These are phyloP conservation scores for Neria commutata DNA, from an alignment of 2,888 invertebrate genomes.

Conservation along the genomic window DNA sequence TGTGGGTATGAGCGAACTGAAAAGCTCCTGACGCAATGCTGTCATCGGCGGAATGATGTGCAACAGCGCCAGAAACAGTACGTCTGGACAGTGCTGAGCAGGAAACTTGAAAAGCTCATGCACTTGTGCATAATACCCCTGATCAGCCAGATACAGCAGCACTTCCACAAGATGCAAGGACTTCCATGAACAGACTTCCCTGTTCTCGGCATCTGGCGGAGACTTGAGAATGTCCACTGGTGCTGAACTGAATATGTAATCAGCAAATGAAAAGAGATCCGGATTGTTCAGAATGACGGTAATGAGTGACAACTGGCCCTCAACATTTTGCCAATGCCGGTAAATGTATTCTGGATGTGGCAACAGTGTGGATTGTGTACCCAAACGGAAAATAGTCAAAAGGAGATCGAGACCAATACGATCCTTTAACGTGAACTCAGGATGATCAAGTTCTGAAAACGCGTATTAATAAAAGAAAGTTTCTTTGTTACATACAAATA, in stretches of 20 bases:
- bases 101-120: slow-evolving; percentile 89
- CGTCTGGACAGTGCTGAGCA: slow-evolving; percentile 91
- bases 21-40: slow-evolving; percentile 81
- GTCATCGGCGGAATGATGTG: slow-evolving; percentile 85
- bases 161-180: slow-evolving; percentile 90
- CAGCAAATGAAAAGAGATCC: slow-evolving; percentile 93
- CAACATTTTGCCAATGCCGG: slow-evolving; percentile 90
- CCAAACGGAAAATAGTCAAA: slow-evolving; percentile 80
- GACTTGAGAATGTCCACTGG: slow-evolving; percentile 89
- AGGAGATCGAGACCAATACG: slow-evolving; percentile 83
- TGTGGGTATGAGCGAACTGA: slow-evolving; percentile 86
- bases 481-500: neutral
- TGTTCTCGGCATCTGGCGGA: slow-evolving; percentile 92
- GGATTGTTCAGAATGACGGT: slow-evolving; percentile 86
- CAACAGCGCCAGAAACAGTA: slow-evolving; percentile 84
- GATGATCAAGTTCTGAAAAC: slow-evolving; percentile 73
- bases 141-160: slow-evolving; percentile 84
- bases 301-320: slow-evolving; percentile 90
- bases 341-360: slow-evolving; percentile 87
- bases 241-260: slow-evolving; percentile 86
- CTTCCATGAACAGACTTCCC: slow-evolving; percentile 92
- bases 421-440: slow-evolving; percentile 87
- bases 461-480: neutral
- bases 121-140: slow-evolving; percentile 81
- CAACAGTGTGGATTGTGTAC: slow-evolving; percentile 80